Evolutionary conservation across 92 coral and sea anemone species (phyloP).

Genomic region (Porites lobata): DNA sequence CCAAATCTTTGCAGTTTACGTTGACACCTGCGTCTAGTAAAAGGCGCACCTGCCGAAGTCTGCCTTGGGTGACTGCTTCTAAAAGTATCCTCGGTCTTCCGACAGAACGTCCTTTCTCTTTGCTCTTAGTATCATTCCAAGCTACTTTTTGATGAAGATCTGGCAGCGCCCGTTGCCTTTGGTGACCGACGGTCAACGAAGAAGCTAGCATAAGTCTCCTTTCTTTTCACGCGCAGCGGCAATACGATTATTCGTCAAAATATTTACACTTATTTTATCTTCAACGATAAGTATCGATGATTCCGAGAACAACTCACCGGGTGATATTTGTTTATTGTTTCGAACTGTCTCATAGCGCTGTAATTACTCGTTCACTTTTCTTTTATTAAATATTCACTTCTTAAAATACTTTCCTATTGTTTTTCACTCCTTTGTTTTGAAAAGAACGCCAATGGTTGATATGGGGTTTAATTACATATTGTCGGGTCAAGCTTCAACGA

Average conservation of each 20-base stretch:
- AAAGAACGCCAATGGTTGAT: slow-evolving; percentile 24
- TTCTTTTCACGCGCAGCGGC: background rate
- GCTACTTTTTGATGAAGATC: slow-evolving; percentile 14
- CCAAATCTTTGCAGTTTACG: slow-evolving; percentile 84
- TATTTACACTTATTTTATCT: background rate
- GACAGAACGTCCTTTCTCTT: background rate
- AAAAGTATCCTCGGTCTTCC: slow-evolving; percentile 89
- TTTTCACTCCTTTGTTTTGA: slow-evolving; percentile 21
- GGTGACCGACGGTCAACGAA: slow-evolving; percentile 30
- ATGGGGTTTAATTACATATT: slow-evolving; percentile 18
- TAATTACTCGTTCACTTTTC: slow-evolving; percentile 13
- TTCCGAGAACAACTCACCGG: background rate
- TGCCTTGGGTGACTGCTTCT: slow-evolving; percentile 88
- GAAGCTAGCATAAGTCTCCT: background rate
- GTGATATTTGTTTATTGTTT: background rate
- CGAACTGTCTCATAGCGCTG: slow-evolving; percentile 18
- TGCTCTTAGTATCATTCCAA: slow-evolving; percentile 10
- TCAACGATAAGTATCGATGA: no score
- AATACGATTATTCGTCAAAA: background rate
- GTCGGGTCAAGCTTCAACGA: slow-evolving; percentile 42
- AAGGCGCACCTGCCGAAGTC: slow-evolving; percentile 85
- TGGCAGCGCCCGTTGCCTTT: slow-evolving; percentile 20
- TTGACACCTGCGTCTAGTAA: slow-evolving; percentile 93
- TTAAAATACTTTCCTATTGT: slow-evolving; percentile 7
- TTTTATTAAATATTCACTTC: slow-evolving; percentile 32